Base-by-base conservation (phyloP, 2,113 vertebrate genomes). In the Semicossyphus pulcher region DNA sequence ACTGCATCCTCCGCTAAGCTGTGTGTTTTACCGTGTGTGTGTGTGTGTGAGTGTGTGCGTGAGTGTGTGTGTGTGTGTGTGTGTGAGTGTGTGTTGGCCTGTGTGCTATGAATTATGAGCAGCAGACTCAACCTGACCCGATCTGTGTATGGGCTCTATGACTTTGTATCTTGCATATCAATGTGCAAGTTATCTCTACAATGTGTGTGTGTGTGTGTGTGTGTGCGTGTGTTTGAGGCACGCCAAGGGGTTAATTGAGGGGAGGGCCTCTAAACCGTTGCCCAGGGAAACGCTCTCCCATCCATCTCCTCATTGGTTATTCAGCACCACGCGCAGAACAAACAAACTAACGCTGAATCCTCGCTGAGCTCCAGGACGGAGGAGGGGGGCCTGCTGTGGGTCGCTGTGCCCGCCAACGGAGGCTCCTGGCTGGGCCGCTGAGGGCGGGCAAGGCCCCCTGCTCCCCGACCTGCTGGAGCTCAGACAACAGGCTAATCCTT, bases 211-310 rank as follows among this genome's bases (percentile, higher is more conserved):
- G 48, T 39, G 25, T 37, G 44, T 44, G 25, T 64, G 49, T 52
- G 34, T 56, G 45, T 47, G 67, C 37, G 53, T 52, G 51, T 21
- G 66, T 39, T 57, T 42, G 61, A 18, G 56, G 20, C 26, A 31
- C 58, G 75, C 74, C 57, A 57, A 42, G 68, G 88, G 91, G 91
- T 92, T 92, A 92, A 92, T 91, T 91, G 89, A 87, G 84, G 89
- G 86, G 88, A 88, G 89, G 86, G 76, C 79, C 81, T 88, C 49
- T 85, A 65, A 88, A 86, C 82, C 59, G 78, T 87, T 78, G 72
- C 84, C 73, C 77, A 60, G 80, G 80, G 88, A 80, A 68, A 85
- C 67, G 15, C 44, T 62, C 48, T 36, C 31, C 54, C 31, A 29
- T 60, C 73, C 79, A 12, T 58, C 49, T 23, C 28, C 80, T 90